Conservation (phyloP, 2,888 invertebrate species). For the Alsophila aescularia region DNA sequence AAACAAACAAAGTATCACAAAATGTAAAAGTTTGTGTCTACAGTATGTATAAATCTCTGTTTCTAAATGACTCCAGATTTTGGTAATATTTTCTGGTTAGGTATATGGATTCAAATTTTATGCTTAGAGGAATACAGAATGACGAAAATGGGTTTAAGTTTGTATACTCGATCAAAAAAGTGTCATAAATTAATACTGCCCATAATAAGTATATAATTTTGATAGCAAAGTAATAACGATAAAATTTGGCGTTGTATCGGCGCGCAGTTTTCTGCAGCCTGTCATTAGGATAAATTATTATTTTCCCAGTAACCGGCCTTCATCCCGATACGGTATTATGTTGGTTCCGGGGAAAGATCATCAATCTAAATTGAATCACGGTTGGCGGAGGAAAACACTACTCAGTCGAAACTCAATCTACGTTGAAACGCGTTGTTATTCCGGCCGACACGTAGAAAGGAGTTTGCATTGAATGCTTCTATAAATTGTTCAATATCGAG, state of each 20-base stretch:
- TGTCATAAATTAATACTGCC: too few species aligned
- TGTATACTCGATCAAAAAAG: too few species aligned
- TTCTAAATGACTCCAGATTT: too few species aligned
- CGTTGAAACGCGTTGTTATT: slow-evolving; percentile 34
- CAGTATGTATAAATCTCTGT: too few species aligned
- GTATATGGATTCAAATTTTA: too few species aligned
- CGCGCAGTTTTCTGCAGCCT: slow-evolving; percentile 31
- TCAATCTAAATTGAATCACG: slow-evolving; percentile 43
- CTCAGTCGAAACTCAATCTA: slow-evolving; percentile 40
- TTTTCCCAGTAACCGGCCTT: slow-evolving; percentile 31
- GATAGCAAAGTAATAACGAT: slow-evolving; percentile 27
- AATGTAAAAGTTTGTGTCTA: too few species aligned
- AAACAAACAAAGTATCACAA: too few species aligned
- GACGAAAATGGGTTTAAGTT: too few species aligned
- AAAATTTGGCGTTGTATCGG: slow-evolving; percentile 22
- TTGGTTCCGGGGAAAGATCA: slow-evolving; percentile 39
- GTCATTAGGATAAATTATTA: slow-evolving; percentile 41
- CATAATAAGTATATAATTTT: slow-evolving; percentile 3
- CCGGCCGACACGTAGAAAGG: slow-evolving; percentile 37
- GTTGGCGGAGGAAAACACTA: slow-evolving; percentile 39
- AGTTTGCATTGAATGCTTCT: slow-evolving; percentile 36
- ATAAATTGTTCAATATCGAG: slow-evolving; percentile 35
- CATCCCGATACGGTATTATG: slow-evolving; percentile 34
- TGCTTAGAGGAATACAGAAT: too few species aligned
- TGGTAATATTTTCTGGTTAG: too few species aligned